Evolutionary conservation across 2,113 vertebrate genomes (phyloP), one percentile per base, ranked within the genome.

Genomic region (Ammodytes dubius): DNA sequence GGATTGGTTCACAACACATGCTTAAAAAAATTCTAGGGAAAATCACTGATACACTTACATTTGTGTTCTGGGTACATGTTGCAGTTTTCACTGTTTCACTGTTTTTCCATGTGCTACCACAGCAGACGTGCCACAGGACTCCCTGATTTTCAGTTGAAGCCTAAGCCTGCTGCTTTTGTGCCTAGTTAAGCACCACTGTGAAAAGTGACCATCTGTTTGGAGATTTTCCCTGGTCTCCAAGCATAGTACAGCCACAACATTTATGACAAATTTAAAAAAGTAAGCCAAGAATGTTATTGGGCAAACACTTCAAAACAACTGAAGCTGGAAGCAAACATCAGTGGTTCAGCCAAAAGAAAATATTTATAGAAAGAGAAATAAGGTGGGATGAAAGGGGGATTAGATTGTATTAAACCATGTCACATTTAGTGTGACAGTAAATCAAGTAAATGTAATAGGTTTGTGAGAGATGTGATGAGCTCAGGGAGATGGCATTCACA

Each of bases 151-250:
- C 7, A 2, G 13, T 54, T 63, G 10, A 58, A 50, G 50, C 3
- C 8, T 37, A 6, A 60, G 59, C n/a, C 60, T 76, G 42, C 47
- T 4, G 0, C n/a, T 12, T 19, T 27, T 64, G 3, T 17, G 53
- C n/a, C 47, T 46, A 1, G 27, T 15, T 52, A 40, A 69, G 50
- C 17, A 49, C n/a, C 12, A 2, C 47, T 1, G 13, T 67, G 78
- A 65, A 45, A 37, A 77, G 64, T 19, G 73, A 59, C 73, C 50
- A 68, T 83, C 82, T 87, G 85, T 49, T 76, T 27, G 56, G 78
- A 76, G 54, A 63, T 72, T 79, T 65, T 58, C 66, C 45, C 64
- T 43, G 39, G 69, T 40, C 77, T 71, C 42, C 4, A 45, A 64
- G 70, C 64, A 66, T 54, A 35, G 68, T 15, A 60, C 64, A 50